Percentiles rank a stretch among this genome's conserved stretches.
Conservation (phyloP, 2,888 invertebrate species). For the Drosophila neotestacea region DNA sequence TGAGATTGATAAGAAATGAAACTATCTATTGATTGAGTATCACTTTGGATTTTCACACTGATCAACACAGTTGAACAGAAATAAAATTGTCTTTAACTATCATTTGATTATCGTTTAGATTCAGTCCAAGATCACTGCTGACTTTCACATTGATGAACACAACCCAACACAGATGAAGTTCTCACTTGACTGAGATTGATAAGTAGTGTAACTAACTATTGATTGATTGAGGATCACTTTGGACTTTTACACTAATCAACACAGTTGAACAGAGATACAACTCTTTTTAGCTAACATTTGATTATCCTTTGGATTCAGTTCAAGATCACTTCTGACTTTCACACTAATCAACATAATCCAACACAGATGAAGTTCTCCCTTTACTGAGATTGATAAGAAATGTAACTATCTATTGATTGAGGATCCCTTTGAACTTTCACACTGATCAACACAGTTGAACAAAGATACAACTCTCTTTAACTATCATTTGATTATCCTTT, state of each 20-base stretch:
- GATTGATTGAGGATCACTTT: no score
- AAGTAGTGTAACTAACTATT: neutral
- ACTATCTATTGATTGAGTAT: neutral
- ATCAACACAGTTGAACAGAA: neutral
- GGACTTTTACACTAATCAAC: no score
- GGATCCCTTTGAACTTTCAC: neutral
- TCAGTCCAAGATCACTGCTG: no score
- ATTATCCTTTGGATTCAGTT: no score
- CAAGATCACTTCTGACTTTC: neutral
- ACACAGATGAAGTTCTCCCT: neutral
- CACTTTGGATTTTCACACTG: neutral
- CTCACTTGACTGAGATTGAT: constrained; percentile 1
- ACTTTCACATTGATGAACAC: no score
- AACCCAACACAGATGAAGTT: neutral
- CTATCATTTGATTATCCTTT: no score
- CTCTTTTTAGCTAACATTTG: no score
- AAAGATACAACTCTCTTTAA: no score
- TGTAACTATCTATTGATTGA: neutral
- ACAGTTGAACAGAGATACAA: no score
- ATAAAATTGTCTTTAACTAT: no score
- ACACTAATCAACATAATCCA: constrained; percentile 1
- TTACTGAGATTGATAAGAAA: neutral
- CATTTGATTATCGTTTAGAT: no score
- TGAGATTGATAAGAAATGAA: neutral
- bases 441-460: neutral